A percentile compares a stretch with the other conserved stretches of the same genome.
These are phyloP conservation scores for Oreotrochilus melanogaster DNA, from an alignment of 2,113 vertebrate genomes.

Conservation along the genomic window DNA sequence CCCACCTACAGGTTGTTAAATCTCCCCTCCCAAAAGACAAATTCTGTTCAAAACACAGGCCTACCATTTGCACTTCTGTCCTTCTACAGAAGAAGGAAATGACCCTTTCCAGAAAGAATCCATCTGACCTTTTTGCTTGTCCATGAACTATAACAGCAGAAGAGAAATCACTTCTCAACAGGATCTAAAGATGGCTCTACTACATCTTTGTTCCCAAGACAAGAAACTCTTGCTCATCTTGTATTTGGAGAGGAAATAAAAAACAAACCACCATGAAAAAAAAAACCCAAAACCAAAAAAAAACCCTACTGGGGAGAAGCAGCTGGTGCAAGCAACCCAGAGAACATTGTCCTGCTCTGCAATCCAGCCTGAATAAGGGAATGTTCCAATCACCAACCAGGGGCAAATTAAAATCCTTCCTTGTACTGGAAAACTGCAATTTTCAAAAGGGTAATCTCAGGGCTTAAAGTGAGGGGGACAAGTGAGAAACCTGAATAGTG, in stretches of 20 bases:
- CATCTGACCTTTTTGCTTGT: background rate
- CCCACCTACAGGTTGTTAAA: background rate
- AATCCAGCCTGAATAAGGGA: background rate
- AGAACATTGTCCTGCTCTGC: background rate
- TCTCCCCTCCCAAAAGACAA: background rate
- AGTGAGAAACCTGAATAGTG: background rate
- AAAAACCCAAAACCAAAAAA: background rate
- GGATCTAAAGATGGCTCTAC: background rate
- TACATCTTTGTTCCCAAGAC: background rate
- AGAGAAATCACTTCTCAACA: background rate
- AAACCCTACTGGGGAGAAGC: background rate
- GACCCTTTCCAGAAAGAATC: background rate
- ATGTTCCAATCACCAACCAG: background rate
- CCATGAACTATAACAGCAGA: background rate
- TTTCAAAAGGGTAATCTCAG: background rate
- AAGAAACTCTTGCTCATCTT: background rate
- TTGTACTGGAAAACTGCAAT: background rate
- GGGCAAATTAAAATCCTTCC: background rate
- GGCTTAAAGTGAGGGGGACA: background rate
- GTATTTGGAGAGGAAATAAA: background rate
- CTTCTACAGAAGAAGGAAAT: background rate
- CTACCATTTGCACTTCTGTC: background rate
- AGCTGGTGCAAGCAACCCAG: background rate
- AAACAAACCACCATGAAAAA: no score
- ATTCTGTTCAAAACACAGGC: background rate